These are phyloP conservation scores for Helostoma temminkii DNA, from an alignment of 2,797 vertebrate genomes.

Conservation along the genomic window DNA sequence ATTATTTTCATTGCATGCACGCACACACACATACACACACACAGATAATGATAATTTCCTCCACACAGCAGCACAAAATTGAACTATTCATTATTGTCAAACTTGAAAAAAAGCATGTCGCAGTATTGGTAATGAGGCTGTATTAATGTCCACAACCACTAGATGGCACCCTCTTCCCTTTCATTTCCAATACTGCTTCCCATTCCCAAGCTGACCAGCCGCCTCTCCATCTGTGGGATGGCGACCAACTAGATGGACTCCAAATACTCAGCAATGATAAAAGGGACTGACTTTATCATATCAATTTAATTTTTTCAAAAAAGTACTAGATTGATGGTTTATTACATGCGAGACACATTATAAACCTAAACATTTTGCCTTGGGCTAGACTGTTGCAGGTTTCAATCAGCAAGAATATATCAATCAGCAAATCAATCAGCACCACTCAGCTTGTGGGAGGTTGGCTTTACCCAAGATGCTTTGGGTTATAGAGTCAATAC, in stretches of 20 bases:
- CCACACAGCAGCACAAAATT: slow-evolving; percentile 56
- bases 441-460: slow-evolving; percentile 55
- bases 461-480: slow-evolving; percentile 38
- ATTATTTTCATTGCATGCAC: slow-evolving; percentile 1
- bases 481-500: slow-evolving; percentile 61
- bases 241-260: slow-evolving; percentile 18
- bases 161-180: slow-evolving; percentile 79
- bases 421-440: slow-evolving; percentile 65
- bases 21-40: not conserved
- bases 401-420: slow-evolving; percentile 47
- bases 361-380: slow-evolving; percentile 9
- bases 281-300: slow-evolving; percentile 15
- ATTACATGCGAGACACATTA: not conserved
- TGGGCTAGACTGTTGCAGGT: slow-evolving; percentile 10
- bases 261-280: slow-evolving; percentile 21
- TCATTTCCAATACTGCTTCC: slow-evolving; percentile 62
- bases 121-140: slow-evolving; percentile 49
- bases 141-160: slow-evolving; percentile 68
- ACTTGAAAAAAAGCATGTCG: slow-evolving; percentile 56
- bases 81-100: slow-evolving; percentile 69
- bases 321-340: slow-evolving; percentile 18
- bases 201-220: slow-evolving; percentile 56
- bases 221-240: slow-evolving; percentile 23
- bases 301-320: slow-evolving; percentile 9
- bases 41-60: slow-evolving; percentile 41